A percentile compares a stretch with the other conserved stretches of the same genome.
Evolutionary conservation across 2,888 invertebrate genomes (phyloP).

Genomic region (Aromia moschata): DNA sequence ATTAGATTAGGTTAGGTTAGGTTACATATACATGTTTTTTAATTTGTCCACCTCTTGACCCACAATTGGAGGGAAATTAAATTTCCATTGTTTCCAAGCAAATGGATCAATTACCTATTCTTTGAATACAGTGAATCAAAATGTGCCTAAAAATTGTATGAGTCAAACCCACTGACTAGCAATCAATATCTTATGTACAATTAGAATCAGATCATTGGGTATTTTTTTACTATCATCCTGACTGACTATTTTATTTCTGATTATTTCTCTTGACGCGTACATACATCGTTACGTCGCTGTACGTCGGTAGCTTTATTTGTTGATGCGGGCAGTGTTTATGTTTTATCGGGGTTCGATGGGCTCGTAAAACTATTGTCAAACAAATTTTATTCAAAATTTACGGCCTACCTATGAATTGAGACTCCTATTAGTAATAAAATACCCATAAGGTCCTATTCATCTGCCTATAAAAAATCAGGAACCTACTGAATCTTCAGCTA

Average conservation of each 20-base stretch:
- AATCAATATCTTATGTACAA: too few relatives aligned
- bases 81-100: too few relatives aligned
- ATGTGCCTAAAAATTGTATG: too few relatives aligned
- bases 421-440: slow-evolving; percentile 5
- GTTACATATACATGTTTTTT: too few relatives aligned
- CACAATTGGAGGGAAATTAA: too few relatives aligned
- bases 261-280: not conserved
- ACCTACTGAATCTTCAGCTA: too few relatives aligned
- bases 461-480: too few relatives aligned
- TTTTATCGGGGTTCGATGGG: slow-evolving; percentile 22
- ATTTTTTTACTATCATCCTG: not conserved
- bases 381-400: slow-evolving; percentile 20
- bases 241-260: not conserved
- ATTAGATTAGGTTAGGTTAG: too few relatives aligned
- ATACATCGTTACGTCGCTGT: not conserved
- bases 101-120: too few relatives aligned
- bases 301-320: not conserved
- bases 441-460: slow-evolving; percentile 5
- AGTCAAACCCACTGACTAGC: too few relatives aligned
- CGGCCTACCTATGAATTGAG: slow-evolving; percentile 14
- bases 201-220: not conserved
- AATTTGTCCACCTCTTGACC: too few relatives aligned
- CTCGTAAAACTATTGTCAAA: slow-evolving; percentile 27
- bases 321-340: slow-evolving; percentile 8
- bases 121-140: too few relatives aligned